These are phyloP conservation scores for Paramuricea clavata DNA, from an alignment of 92 coral and sea anemone species.

Conservation along the genomic window DNA sequence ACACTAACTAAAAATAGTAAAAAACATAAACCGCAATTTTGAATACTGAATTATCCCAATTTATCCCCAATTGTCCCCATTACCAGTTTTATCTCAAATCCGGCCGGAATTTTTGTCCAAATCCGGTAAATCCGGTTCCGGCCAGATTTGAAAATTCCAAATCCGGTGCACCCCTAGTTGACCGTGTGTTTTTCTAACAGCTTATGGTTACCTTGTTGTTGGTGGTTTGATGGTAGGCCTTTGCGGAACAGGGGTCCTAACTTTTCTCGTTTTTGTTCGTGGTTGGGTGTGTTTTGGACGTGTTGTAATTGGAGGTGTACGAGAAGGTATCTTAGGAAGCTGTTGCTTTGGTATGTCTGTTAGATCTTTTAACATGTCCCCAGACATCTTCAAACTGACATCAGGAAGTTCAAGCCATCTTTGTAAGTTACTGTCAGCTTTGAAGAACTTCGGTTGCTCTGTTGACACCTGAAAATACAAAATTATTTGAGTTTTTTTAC, in stretches of 20 bases:
- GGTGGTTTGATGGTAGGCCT: constrained; percentile 29
- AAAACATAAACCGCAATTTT: too few species aligned
- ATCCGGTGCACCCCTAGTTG: too few species aligned
- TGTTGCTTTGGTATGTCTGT: not conserved
- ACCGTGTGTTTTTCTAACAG: too few species aligned
- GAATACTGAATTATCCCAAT: too few species aligned
- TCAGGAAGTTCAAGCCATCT: constrained; percentile 75
- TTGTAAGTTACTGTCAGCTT: constrained; percentile 82
- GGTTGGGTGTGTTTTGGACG: not conserved
- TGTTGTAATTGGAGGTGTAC: not conserved
- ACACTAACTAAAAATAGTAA: too few species aligned
- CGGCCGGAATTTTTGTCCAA: too few species aligned
- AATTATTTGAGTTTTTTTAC: not conserved
- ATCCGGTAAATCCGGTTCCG: too few species aligned
- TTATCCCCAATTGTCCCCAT: too few species aligned
- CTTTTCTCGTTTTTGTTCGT: constrained; percentile 4
- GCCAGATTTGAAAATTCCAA: too few species aligned
- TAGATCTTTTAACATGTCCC: not conserved
- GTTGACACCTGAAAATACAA: constrained; percentile 66
- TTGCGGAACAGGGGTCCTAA: not conserved
- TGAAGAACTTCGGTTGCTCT: constrained; percentile 89
- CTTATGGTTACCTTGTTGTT: not conserved
- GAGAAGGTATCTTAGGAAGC: not conserved
- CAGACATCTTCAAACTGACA: not conserved
- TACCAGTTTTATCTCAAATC: too few species aligned